These are phyloP conservation scores for Antechinus flavipes DNA, from an alignment of 2,113 vertebrate genomes.

Conservation along the genomic window DNA sequence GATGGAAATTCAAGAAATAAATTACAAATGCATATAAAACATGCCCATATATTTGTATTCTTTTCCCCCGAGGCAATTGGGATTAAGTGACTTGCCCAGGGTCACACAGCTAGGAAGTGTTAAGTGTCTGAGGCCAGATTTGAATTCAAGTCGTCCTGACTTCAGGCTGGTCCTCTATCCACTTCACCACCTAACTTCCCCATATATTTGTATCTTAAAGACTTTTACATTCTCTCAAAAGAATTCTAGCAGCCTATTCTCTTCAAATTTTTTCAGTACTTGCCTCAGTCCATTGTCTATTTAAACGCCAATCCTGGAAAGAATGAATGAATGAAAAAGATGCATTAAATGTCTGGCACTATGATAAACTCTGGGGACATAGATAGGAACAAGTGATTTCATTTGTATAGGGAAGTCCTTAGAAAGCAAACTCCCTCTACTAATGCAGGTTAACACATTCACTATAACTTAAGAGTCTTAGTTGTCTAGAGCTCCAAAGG, in stretches of 20 bases:
- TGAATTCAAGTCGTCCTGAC: no score
- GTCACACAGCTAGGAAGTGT: no score
- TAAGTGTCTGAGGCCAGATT: no score
- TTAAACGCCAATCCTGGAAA: not conserved
- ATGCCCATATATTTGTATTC: not conserved
- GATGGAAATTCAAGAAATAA: not conserved
- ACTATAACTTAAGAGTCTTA: not conserved
- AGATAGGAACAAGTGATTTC: not conserved
- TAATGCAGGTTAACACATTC: not conserved
- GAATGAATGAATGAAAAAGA: no score
- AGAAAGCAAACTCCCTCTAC: not conserved
- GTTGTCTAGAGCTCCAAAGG: not conserved
- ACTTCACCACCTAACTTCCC: no score
- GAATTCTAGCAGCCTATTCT: not conserved
- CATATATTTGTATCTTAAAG: not conserved
- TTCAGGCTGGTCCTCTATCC: no score
- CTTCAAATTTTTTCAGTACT: not conserved
- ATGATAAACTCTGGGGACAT: no score
- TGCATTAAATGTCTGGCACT: no score
- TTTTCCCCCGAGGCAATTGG: not conserved
- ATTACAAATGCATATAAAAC: not conserved
- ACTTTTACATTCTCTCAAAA: not conserved
- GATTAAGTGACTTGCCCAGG: no score
- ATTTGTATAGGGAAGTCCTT: not conserved
- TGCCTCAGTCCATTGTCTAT: not conserved